Percentiles rank a stretch among this genome's conserved stretches.
Evolutionary conservation across 2,888 invertebrate genomes (phyloP).

Genomic region (Cryptocheilus praepositus): DNA sequence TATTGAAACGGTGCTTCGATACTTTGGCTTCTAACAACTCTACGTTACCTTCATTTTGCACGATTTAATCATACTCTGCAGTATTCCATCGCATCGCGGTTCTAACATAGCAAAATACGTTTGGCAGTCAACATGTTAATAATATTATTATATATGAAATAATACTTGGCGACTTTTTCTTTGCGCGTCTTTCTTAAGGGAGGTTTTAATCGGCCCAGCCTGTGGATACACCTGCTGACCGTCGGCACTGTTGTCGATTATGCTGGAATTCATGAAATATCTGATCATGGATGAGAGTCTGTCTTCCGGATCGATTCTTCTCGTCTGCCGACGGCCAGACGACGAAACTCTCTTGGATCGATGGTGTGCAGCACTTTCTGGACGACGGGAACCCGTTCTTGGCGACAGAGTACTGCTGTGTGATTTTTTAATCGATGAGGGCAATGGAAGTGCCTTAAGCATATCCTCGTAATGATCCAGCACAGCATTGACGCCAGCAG

Average conservation of each 20-base stretch:
- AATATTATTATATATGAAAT: too few species aligned
- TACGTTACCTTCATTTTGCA: too few species aligned
- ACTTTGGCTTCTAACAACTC: too few species aligned
- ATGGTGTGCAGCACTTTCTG: conserved; percentile 7
- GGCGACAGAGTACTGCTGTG: conserved; percentile 33
- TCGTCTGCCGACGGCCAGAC: conserved; percentile 23
- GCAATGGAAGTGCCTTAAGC: conserved; percentile 15
- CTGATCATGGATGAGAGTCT: conserved; percentile 14
- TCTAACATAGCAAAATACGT: too few species aligned
- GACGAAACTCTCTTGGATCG: conserved; percentile 23
- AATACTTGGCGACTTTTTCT: conserved; percentile 26
- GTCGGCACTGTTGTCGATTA: conserved; percentile 30
- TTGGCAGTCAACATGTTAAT: too few species aligned
- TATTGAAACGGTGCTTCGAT: too few species aligned
- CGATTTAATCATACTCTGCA: too few species aligned
- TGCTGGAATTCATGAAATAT: conserved; percentile 22
- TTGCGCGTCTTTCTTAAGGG: conserved; percentile 20
- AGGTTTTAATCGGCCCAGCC: conserved; percentile 10
- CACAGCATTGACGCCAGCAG: conserved; percentile 36
- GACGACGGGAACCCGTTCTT: conserved; percentile 10
- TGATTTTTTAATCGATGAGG: conserved; percentile 31
- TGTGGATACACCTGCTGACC: conserved; percentile 16
- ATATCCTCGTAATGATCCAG: conserved; percentile 34
- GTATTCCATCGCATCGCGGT: too few species aligned
- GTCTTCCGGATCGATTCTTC: conserved; percentile 33